phyloP scores from a whole-genome alignment of 1,140 invertebrate genomes.

The Drosophila pruinosa region DNA sequence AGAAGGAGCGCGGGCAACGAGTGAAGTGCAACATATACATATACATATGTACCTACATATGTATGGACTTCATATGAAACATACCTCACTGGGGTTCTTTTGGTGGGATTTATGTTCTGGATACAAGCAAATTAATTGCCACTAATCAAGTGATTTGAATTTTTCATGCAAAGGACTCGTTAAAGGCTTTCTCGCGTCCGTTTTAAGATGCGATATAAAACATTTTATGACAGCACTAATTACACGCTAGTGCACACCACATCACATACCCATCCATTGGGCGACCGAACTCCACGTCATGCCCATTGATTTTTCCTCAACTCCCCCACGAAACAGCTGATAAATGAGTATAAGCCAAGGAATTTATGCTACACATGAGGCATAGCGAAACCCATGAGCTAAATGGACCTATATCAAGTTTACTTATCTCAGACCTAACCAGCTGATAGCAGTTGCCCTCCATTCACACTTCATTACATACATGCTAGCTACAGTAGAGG shows the following conservation, averaged over 20 bases:
- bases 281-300: not conserved
- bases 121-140: conserved; percentile 64
- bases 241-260: conserved; percentile 48
- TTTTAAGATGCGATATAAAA: conserved; percentile 48
- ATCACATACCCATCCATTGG: not conserved
- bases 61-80: conserved; percentile 4
- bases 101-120: conserved; percentile 54
- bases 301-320: conserved; percentile 31
- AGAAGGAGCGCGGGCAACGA: not conserved
- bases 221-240: conserved; percentile 69
- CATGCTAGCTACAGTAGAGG: not conserved
- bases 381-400: not conserved
- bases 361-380: conserved; percentile 8
- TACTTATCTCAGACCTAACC: not conserved
- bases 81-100: not conserved
- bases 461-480: not conserved
- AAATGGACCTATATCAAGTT: not conserved
- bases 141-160: conserved; percentile 75
- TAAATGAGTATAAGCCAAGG: not conserved
- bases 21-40: not conserved
- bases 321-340: not conserved
- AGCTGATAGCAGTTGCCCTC: not conserved
- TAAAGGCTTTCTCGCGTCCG: conserved; percentile 35
- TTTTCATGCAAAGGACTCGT: conserved; percentile 61
- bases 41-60: not conserved